phyloP scores from a whole-genome alignment of 2,797 vertebrate genomes.

The Artibeus lituratus region DNA sequence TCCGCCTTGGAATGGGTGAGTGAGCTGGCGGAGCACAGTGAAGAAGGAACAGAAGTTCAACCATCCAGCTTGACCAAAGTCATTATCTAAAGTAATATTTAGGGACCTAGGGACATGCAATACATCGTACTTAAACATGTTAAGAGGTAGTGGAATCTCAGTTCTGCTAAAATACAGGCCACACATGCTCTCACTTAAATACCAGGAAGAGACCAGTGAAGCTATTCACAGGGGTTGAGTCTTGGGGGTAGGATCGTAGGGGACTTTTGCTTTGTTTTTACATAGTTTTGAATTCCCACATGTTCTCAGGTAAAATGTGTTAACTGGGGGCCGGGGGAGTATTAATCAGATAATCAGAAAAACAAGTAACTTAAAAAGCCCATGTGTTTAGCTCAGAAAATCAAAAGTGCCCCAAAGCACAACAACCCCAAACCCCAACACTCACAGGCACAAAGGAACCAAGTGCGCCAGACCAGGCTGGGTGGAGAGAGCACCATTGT shows the following conservation, averaged over 20 bases:
- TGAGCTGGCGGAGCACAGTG: not conserved
- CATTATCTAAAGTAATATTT: not conserved
- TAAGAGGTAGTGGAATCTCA: not conserved
- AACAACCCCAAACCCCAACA: not conserved
- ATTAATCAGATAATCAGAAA: slow-evolving; percentile 18
- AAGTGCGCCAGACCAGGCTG: not conserved
- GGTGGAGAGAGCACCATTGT: slow-evolving; percentile 35
- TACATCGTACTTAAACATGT: not conserved
- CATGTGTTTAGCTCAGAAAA: not conserved
- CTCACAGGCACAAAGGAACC: not conserved
- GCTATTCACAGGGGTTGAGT: not conserved
- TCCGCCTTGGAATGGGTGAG: not conserved
- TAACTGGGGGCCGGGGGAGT: not conserved
- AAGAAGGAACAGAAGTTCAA: not conserved
- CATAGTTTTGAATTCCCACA: not conserved
- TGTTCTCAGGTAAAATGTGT: slow-evolving; percentile 5
- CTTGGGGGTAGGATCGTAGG: not conserved
- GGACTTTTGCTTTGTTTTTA: not conserved
- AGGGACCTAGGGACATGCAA: not conserved
- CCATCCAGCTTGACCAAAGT: not conserved
- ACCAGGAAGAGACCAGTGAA: not conserved
- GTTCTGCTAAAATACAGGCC: not conserved
- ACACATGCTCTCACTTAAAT: not conserved
- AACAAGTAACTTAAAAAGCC: not conserved
- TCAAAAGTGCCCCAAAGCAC: not conserved